Evolutionary conservation across 2,113 vertebrate species (phyloP).

Genomic region (Chamaea fasciata): DNA sequence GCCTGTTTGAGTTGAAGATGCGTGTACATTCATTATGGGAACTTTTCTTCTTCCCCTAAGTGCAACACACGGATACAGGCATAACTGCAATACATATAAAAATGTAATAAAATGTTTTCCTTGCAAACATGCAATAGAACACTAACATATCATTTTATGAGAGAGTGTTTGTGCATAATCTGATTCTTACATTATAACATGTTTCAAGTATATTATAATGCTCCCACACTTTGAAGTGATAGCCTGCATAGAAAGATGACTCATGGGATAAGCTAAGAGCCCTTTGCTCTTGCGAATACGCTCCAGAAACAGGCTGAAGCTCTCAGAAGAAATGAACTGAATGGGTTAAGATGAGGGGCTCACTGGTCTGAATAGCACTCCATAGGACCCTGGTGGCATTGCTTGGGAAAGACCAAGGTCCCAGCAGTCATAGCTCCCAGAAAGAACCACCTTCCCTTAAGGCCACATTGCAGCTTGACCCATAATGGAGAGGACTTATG

Average conservation of each 20-base stretch:
- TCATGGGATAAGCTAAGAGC: neutral
- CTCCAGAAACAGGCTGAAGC: neutral
- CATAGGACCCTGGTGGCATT: neutral
- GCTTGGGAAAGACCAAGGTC: neutral
- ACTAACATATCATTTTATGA: constrained; percentile 20
- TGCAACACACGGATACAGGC: neutral
- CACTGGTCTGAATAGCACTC: neutral
- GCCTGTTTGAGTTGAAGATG: neutral
- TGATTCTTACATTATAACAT: neutral
- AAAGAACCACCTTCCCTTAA: neutral
- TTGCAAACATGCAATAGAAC: neutral
- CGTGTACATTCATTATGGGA: neutral
- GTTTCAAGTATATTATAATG: neutral
- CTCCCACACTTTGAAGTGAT: neutral
- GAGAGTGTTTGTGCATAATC: neutral
- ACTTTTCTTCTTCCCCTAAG: neutral
- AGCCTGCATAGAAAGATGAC: neutral
- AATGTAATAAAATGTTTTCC: neutral
- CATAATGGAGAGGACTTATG: neutral
- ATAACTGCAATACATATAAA: neutral
- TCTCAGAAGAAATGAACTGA: neutral
- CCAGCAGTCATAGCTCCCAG: neutral
- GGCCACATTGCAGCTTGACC: neutral
- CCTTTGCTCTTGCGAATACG: neutral
- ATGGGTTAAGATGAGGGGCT: neutral